A percentile compares a stretch with the other conserved stretches of the same genome.
Conservation (phyloP, 2,113 vertebrate species). For the Pelecanus crispus region DNA sequence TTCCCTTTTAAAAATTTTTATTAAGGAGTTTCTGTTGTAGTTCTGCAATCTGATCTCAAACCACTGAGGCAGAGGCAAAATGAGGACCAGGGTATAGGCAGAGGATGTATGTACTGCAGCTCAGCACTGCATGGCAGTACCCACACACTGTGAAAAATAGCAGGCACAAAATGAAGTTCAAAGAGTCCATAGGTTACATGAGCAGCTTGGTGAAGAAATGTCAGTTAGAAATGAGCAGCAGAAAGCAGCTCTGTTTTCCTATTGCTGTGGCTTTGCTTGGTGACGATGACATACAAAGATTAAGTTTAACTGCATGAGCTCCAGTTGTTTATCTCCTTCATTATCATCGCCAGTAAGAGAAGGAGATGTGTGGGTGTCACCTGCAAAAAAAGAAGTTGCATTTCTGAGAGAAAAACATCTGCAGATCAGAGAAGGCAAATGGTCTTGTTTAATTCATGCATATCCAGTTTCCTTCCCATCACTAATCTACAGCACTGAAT, state of each 20-base stretch:
- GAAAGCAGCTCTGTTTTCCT: constrained; percentile 74
- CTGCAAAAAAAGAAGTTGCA: constrained; percentile 46
- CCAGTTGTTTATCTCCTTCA: constrained; percentile 71
- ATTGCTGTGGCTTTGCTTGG: constrained; percentile 72
- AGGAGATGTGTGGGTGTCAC: constrained; percentile 77
- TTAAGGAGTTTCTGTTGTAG: neutral
- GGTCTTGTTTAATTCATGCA: constrained; percentile 54
- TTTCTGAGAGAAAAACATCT: constrained; percentile 60
- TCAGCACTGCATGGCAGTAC: neutral
- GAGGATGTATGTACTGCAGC: neutral
- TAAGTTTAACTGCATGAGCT: constrained; percentile 66
- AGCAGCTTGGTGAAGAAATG: constrained; percentile 64
- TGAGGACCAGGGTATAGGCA: neutral
- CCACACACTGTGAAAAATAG: neutral
- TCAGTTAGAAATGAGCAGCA: constrained; percentile 69
- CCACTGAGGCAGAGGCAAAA: neutral
- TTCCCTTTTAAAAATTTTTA: neutral
- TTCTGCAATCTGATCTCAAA: neutral
- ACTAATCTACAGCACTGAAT: constrained; percentile 26
- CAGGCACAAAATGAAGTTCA: constrained; percentile 26
- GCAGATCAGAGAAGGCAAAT: constrained; percentile 51
- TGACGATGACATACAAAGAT: constrained; percentile 72
- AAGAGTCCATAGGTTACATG: constrained; percentile 48
- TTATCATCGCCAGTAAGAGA: constrained; percentile 64
- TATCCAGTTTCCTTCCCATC: constrained; percentile 44